Conservation (phyloP, 1,140 invertebrate species). For the Babylonia areolata region DNA sequence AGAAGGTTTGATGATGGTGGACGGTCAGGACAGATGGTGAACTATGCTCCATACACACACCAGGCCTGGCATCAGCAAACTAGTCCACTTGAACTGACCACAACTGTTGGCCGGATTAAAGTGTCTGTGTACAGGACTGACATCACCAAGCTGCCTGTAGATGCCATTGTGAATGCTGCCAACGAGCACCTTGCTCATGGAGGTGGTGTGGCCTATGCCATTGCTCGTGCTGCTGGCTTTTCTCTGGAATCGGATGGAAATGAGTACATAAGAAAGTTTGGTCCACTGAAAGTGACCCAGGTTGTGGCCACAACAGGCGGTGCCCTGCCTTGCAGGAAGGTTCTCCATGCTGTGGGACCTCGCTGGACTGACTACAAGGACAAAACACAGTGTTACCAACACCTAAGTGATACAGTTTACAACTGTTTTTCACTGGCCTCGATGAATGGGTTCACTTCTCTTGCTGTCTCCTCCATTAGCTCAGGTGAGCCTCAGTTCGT, state of each 20-base stretch:
- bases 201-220: no score
- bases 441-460: constrained; percentile 33
- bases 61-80: no score
- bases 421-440: constrained; percentile 49
- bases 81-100: no score
- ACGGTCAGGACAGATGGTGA: no score
- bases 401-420: constrained; percentile 49
- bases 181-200: no score
- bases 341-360: constrained; percentile 63
- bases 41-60: no score
- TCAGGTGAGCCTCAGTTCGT: constrained; percentile 43
- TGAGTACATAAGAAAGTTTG: constrained; percentile 46
- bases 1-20: no score
- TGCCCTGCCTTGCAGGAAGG: constrained; percentile 49
- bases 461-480: constrained; percentile 59
- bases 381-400: constrained; percentile 44
- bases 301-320: constrained; percentile 55
- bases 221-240: no score
- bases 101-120: no score
- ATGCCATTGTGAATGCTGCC: no score
- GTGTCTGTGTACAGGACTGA: no score
- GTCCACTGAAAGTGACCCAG: constrained; percentile 43
- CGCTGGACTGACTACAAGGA: constrained; percentile 40
- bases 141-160: no score
- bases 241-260: constrained; percentile 49